phyloP scores from a whole-genome alignment of 2,888 invertebrate species.

The Kuschelorhynchus macadamiae region DNA sequence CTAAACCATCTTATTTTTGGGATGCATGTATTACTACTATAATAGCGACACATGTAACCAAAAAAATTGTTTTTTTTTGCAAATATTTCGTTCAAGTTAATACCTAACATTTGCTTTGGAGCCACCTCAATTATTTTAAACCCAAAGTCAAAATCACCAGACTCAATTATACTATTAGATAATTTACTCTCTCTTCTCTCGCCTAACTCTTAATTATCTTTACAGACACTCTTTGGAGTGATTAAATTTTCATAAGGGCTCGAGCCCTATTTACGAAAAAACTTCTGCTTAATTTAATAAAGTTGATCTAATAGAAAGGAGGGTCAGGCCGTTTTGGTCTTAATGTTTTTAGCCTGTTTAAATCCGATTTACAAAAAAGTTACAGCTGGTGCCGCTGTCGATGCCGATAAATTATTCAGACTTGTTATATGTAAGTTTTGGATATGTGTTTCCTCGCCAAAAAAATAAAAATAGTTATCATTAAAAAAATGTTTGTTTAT shows the following conservation, averaged over 20 bases:
- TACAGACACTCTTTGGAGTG: slow-evolving; percentile 45
- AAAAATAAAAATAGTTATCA: no score
- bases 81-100: no score
- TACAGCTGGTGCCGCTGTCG: slow-evolving; percentile 39
- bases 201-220: slow-evolving; percentile 47
- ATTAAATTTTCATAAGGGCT: slow-evolving; percentile 49
- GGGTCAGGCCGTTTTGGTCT: slow-evolving; percentile 41
- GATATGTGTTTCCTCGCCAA: no score
- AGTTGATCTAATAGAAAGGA: slow-evolving; percentile 47
- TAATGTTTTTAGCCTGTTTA: slow-evolving; percentile 39
- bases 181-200: slow-evolving; percentile 35
- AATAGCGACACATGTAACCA: no score
- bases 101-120: no score
- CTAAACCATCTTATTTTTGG: no score
- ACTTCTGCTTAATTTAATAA: slow-evolving; percentile 42
- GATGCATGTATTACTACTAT: no score
- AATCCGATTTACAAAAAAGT: slow-evolving; percentile 36
- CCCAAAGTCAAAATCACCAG: slow-evolving; percentile 24
- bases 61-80: no score
- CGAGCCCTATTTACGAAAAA: slow-evolving; percentile 35
- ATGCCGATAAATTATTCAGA: slow-evolving; percentile 33
- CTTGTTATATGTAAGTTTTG: no score
- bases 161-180: slow-evolving; percentile 38
- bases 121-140: slow-evolving; percentile 32
- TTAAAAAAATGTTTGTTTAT: no score